These are phyloP conservation scores for Equus przewalskii DNA, from an alignment of 2,113 vertebrate genomes.

Conservation along the genomic window DNA sequence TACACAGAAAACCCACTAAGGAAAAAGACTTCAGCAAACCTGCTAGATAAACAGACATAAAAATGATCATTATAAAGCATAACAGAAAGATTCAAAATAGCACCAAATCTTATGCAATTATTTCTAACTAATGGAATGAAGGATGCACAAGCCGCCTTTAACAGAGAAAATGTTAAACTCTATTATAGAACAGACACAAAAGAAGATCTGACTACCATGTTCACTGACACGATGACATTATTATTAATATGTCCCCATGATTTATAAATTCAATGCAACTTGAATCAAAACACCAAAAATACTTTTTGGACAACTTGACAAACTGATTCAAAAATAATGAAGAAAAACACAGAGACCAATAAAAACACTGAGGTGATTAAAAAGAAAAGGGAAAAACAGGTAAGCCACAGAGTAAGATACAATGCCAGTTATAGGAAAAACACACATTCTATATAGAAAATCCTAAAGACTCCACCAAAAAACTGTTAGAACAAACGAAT, in stretches of 20 bases:
- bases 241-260: background rate
- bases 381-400: background rate
- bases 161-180: background rate
- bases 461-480: background rate
- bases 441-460: background rate
- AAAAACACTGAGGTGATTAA: background rate
- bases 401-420: background rate
- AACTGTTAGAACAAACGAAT: background rate
- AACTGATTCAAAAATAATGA: background rate
- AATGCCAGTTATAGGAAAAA: background rate
- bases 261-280: background rate
- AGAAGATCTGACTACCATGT: background rate
- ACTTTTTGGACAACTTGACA: background rate
- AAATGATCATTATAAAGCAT: background rate
- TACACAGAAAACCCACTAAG: background rate
- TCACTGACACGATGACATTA: background rate
- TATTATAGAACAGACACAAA: background rate
- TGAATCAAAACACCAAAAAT: background rate
- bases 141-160: background rate
- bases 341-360: background rate
- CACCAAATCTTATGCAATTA: background rate
- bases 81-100: background rate
- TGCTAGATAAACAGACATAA: background rate
- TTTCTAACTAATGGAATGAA: background rate
- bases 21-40: background rate